These are phyloP conservation scores for Ellobium chinense DNA, from an alignment of 2,888 invertebrate genomes.

Conservation along the genomic window DNA sequence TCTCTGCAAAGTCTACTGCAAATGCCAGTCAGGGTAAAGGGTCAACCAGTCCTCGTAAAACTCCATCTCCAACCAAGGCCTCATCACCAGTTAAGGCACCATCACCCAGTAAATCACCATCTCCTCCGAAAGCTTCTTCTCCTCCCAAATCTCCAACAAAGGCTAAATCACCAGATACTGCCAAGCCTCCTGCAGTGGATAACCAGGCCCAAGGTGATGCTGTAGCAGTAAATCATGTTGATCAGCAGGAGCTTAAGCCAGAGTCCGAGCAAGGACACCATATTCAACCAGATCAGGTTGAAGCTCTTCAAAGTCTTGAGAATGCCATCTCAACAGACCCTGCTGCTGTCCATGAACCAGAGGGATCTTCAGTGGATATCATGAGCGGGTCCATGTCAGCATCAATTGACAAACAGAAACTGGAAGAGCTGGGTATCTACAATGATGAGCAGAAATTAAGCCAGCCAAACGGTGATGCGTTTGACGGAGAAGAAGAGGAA, in stretches of 20 bases:
- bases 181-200: conserved; percentile 24
- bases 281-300: conserved; percentile 8
- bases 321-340: not conserved
- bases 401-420: conserved; percentile 47
- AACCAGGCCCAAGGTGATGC: conserved; percentile 47
- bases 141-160: conserved; percentile 46
- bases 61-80: conserved; percentile 51
- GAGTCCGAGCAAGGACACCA: conserved; percentile 41
- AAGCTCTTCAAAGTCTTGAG: not conserved
- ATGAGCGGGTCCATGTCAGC: conserved; percentile 33
- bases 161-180: conserved; percentile 32
- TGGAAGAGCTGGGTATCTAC: conserved; percentile 67
- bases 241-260: conserved; percentile 30
- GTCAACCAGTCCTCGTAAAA: conserved; percentile 46
- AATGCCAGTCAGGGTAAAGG: conserved; percentile 46
- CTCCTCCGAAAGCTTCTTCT: conserved; percentile 49
- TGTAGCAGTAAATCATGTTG: conserved; percentile 38
- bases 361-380: conserved; percentile 17
- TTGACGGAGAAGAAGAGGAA: conserved; percentile 55
- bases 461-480: conserved; percentile 41
- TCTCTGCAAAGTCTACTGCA: not conserved
- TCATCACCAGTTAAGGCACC: conserved; percentile 50
- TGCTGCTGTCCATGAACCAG: not conserved
- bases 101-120: conserved; percentile 40
- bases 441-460: conserved; percentile 55